A percentile compares a stretch with the other conserved stretches of the same genome.
Conservation (phyloP, 2,888 invertebrate genomes). For the Eupithecia subfuscata region DNA sequence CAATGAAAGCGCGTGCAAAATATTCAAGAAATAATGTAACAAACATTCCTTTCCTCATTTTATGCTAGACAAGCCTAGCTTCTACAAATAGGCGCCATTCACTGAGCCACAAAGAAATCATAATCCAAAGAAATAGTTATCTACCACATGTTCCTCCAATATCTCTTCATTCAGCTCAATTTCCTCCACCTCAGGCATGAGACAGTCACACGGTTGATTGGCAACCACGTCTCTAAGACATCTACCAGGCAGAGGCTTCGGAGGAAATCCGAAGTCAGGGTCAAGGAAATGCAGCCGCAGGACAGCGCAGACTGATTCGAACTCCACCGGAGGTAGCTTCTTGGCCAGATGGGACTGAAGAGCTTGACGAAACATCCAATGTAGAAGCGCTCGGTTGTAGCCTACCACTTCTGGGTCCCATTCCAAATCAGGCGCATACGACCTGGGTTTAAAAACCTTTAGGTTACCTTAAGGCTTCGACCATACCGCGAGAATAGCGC, state of each 20-base stretch:
- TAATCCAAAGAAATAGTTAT: slow-evolving; percentile 36
- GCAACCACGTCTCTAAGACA: slow-evolving; percentile 56
- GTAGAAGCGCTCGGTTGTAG: slow-evolving; percentile 58
- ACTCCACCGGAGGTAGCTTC: slow-evolving; percentile 55
- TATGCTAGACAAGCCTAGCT: no score
- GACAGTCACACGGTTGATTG: slow-evolving; percentile 69
- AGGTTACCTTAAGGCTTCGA: neutral
- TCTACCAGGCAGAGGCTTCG: slow-evolving; percentile 54
- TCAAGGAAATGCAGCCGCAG: slow-evolving; percentile 67
- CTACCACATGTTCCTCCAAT: slow-evolving; percentile 53
- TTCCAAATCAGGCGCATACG: slow-evolving; percentile 70
- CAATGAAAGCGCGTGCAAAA: neutral
- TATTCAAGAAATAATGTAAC: neutral
- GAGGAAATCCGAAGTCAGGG: slow-evolving; percentile 72
- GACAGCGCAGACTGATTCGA: slow-evolving; percentile 50
- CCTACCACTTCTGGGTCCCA: slow-evolving; percentile 68
- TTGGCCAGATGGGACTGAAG: slow-evolving; percentile 62
- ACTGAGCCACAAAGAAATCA: no score
- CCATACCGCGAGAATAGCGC: no score
- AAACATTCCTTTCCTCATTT: no score
- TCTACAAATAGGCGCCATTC: no score
- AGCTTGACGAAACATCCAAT: slow-evolving; percentile 78
- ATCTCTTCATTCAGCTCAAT: slow-evolving; percentile 52
- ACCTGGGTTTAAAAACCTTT: slow-evolving; percentile 49
- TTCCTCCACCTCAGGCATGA: slow-evolving; percentile 63